Evolutionary conservation across 1,140 invertebrate species (phyloP).

Genomic region (Probaryconus sp.): DNA sequence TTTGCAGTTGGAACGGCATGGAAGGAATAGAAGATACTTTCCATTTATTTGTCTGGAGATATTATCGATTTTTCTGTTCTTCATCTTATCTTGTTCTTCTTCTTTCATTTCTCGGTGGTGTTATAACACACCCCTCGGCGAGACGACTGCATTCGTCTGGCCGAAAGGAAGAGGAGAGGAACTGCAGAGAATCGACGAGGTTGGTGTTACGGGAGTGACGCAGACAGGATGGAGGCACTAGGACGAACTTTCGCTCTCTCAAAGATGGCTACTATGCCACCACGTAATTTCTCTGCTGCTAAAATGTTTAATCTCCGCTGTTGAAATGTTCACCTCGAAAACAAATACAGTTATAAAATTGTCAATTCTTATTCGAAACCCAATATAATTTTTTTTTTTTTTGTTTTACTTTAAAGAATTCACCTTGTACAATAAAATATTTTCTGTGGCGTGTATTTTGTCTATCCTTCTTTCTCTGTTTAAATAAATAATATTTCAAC

Average conservation of each 20-base stretch:
- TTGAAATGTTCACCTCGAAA: too few relatives aligned
- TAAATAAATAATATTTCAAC: too few relatives aligned
- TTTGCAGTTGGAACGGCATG: slow-evolving; percentile 5
- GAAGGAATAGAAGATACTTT: slow-evolving; percentile 3
- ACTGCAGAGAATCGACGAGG: slow-evolving; percentile 28
- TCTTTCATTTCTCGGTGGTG: slow-evolving; percentile 20
- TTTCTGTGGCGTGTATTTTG: too few relatives aligned
- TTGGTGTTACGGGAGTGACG: slow-evolving; percentile 34
- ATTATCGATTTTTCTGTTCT: slow-evolving; percentile 59
- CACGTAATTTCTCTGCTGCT: slow-evolving; percentile 38
- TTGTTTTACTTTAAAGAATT: too few relatives aligned
- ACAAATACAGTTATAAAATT: too few relatives aligned
- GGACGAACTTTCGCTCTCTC: slow-evolving; percentile 79
- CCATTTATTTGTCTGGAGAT: slow-evolving; percentile 45
- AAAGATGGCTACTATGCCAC: slow-evolving; percentile 68
- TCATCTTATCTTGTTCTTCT: too few relatives aligned
- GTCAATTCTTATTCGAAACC: too few relatives aligned
- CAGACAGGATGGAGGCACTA: slow-evolving; percentile 77
- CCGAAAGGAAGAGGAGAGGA: slow-evolving; percentile 20
- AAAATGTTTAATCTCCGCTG: too few relatives aligned
- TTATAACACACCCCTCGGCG: slow-evolving; percentile 41
- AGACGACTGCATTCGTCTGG: slow-evolving; percentile 24
- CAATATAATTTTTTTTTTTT: too few relatives aligned
- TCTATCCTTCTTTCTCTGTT: too few relatives aligned
- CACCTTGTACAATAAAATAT: too few relatives aligned